These are phyloP conservation scores for Toxotes jaculatrix DNA, from an alignment of 2,113 vertebrate species.

Conservation along the genomic window DNA sequence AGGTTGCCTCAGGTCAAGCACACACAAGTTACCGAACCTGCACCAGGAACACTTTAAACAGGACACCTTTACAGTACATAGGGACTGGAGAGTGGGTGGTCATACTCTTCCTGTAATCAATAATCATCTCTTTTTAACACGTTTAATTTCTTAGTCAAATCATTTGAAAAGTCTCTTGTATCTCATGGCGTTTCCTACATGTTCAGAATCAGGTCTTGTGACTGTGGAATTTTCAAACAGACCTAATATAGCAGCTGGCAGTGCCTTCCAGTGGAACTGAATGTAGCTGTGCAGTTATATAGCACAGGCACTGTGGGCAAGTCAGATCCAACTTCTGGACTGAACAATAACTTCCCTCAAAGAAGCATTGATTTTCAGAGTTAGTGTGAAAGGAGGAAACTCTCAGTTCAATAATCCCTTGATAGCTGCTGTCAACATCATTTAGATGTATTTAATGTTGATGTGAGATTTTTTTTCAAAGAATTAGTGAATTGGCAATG, in stretches of 20 bases:
- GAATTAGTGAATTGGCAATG: not conserved
- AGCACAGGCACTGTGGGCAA: slow-evolving; percentile 44
- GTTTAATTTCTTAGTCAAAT: not conserved
- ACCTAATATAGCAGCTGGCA: not conserved
- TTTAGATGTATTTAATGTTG: not conserved
- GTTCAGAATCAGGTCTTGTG: not conserved
- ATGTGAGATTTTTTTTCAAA: not conserved
- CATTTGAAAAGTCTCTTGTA: not conserved
- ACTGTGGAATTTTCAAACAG: not conserved
- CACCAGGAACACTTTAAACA: not conserved
- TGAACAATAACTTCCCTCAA: not conserved
- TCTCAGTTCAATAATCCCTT: not conserved
- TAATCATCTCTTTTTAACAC: not conserved
- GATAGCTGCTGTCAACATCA: not conserved
- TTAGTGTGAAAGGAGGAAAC: not conserved
- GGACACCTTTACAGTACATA: not conserved
- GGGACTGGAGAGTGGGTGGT: not conserved
- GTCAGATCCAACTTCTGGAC: slow-evolving; percentile 15
- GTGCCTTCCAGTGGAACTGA: not conserved
- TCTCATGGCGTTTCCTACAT: not conserved
- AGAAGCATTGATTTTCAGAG: not conserved
- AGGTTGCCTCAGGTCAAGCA: not conserved
- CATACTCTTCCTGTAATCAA: not conserved
- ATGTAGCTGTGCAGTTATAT: slow-evolving; percentile 6
- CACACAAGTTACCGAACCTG: not conserved